These are phyloP conservation scores for Protonibea diacanthus DNA, from an alignment of 2,797 vertebrate species.

Conservation along the genomic window DNA sequence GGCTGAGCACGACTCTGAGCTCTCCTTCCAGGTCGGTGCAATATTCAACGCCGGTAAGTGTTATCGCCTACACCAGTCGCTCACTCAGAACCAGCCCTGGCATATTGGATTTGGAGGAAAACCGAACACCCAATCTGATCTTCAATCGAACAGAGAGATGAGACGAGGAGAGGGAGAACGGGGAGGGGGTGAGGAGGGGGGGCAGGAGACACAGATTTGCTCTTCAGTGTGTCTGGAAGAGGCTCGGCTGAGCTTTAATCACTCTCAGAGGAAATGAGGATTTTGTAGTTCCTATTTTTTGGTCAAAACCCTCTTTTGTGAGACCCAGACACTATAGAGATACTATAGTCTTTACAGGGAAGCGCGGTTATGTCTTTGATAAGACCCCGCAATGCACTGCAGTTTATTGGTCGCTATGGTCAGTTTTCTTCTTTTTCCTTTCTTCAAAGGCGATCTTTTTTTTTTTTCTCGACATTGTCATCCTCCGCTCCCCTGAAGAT, in stretches of 20 bases:
- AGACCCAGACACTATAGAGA: slow-evolving; percentile 35
- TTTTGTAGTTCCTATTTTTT: slow-evolving; percentile 61
- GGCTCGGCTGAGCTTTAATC: slow-evolving; percentile 78
- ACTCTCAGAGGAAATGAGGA: slow-evolving; percentile 78
- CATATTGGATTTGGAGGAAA: slow-evolving; percentile 85
- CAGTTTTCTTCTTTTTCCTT: not conserved
- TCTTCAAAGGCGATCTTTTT: slow-evolving; percentile 2
- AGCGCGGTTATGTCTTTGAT: slow-evolving; percentile 32
- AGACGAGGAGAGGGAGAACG: slow-evolving; percentile 57
- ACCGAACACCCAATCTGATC: slow-evolving; percentile 83
- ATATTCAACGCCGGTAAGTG: slow-evolving; percentile 98
- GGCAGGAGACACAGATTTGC: slow-evolving; percentile 64
- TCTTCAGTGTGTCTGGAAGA: slow-evolving; percentile 74
- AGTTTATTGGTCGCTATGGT: slow-evolving; percentile 9
- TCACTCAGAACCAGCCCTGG: slow-evolving; percentile 76
- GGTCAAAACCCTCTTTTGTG: slow-evolving; percentile 50
- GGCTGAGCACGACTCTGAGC: slow-evolving; percentile 96
- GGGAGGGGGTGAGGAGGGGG: not conserved
- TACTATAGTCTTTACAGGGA: slow-evolving; percentile 39
- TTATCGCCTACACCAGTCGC: slow-evolving; percentile 81
- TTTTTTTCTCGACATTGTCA: not conserved
- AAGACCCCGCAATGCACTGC: slow-evolving; percentile 12
- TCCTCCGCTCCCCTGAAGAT: not conserved
- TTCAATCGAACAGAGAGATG: slow-evolving; percentile 76
- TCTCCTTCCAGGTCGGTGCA: slow-evolving; percentile 96